Evolutionary conservation across 2,888 invertebrate species (phyloP).

Genomic region (Seira ritae): DNA sequence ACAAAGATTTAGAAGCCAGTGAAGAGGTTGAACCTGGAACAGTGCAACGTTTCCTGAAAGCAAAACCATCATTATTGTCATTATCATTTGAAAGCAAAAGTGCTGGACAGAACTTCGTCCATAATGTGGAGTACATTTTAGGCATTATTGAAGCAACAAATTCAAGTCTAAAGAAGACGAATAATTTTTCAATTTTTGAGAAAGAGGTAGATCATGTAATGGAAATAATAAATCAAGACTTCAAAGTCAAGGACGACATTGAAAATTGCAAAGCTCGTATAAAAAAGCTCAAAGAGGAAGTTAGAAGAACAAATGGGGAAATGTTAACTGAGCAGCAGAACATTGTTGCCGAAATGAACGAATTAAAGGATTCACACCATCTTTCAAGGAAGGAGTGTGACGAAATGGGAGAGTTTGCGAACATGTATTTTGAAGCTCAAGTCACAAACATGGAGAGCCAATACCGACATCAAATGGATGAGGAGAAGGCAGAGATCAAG

Average conservation of each 20-base stretch:
- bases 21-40: not conserved
- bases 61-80: not conserved
- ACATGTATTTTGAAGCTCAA: conserved; percentile 66
- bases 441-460: conserved; percentile 5
- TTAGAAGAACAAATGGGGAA: conserved; percentile 53
- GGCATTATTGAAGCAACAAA: conserved; percentile 26
- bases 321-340: conserved; percentile 59
- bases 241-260: conserved; percentile 22
- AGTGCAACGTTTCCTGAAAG: not conserved
- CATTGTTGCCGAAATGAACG: conserved; percentile 63
- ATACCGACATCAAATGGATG: conserved; percentile 20
- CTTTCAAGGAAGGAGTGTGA: conserved; percentile 61
- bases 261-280: conserved; percentile 19
- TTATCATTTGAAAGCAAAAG: conserved; percentile 12
- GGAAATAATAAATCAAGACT: conserved; percentile 39
- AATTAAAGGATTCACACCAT: conserved; percentile 67
- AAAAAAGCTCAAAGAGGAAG: conserved; percentile 24
- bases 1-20: not conserved
- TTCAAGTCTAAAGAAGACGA: not conserved
- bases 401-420: conserved; percentile 57
- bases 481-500: conserved; percentile 13
- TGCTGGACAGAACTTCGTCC: not conserved
- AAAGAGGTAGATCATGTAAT: conserved; percentile 41
- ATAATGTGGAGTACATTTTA: conserved; percentile 37
- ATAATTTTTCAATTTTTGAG: conserved; percentile 21